Evolutionary conservation across 2,888 invertebrate species (phyloP).

Genomic region (Homarus gammarus): DNA sequence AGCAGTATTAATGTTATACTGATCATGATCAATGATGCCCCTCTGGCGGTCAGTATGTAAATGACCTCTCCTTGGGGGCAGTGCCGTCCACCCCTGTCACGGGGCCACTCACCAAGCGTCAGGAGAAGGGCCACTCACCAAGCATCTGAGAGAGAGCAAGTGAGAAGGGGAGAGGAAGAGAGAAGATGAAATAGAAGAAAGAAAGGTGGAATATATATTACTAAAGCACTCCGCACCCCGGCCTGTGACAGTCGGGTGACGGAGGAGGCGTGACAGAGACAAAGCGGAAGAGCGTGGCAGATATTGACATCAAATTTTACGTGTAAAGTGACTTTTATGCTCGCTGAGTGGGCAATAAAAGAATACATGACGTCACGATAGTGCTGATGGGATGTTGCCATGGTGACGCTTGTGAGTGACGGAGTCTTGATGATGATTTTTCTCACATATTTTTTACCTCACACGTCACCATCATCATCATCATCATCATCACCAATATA

Average conservation of each 20-base stretch:
- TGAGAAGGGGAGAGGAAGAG: constrained; percentile 4
- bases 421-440: too few species aligned
- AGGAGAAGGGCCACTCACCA: constrained; percentile 40
- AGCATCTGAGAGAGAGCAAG: constrained; percentile 35
- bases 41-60: not conserved
- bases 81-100: not conserved
- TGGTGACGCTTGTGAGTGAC: too few species aligned
- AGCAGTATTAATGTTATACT: not conserved
- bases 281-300: constrained; percentile 19
- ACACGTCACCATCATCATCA: too few species aligned
- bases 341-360: not conserved
- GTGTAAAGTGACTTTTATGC: not conserved
- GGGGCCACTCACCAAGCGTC: constrained; percentile 24
- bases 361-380: too few species aligned
- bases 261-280: not conserved
- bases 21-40: not conserved
- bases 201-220: not conserved
- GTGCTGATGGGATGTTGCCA: too few species aligned
- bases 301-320: not conserved
- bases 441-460: too few species aligned
- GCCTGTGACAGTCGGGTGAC: constrained; percentile 2
- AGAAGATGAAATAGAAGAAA: not conserved
- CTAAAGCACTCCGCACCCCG: not conserved
- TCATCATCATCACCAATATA: too few species aligned
- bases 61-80: not conserved